Base-by-base conservation (phyloP, 2,113 vertebrate species). In the Lethenteron camtschaticum region DNA sequence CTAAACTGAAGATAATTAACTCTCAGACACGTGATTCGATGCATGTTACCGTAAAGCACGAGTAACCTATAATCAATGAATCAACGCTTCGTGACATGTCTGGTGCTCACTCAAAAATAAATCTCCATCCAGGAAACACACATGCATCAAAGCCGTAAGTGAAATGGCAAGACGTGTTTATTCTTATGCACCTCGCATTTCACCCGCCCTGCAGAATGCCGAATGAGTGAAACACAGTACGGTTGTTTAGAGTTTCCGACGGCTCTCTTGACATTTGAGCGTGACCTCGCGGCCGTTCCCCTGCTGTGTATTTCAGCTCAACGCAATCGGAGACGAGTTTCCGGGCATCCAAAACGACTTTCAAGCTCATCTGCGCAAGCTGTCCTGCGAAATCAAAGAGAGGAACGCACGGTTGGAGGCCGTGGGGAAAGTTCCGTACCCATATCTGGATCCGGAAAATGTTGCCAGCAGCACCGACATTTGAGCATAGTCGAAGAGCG, bases 321-420 rank as follows among this genome's bases (percentile, higher is more conserved):
- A 66, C 24, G 63, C 63, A n/a, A 66, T 66, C 24, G 63, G 63
- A 24, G 24, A 66, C 63, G 24, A 16, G n/a, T 66, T 66, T 66
- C 63, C 63, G n/a, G 63, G 24, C 24, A 66, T 66, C 63, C n/a
- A 66, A 16, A 66, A 66, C 63, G 63, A 66, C n/a, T 24, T 66
- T n/a, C 63, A 66, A n/a, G n/a, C n/a, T 24, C n/a, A 24, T 16
- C 24, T 66, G 9, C n/a, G 9, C n/a, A 24, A 66, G 24, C n/a
- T 66, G n/a, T 66, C 63, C 10, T 9, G n/a, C 24, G n/a, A 66
- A n/a, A 66, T 66, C 63, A 66, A 66, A 24, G n/a, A n/a, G 10
- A n/a, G 63, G 2, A 66, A 66, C 63, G 24, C 24, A 16, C n/a
- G n/a, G n/a, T 16, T 66, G n/a, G 63, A n/a, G n/a, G 63, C 63